Base-by-base conservation (phyloP, 1,140 invertebrate species). In the Aleiodes sp. region DNA sequence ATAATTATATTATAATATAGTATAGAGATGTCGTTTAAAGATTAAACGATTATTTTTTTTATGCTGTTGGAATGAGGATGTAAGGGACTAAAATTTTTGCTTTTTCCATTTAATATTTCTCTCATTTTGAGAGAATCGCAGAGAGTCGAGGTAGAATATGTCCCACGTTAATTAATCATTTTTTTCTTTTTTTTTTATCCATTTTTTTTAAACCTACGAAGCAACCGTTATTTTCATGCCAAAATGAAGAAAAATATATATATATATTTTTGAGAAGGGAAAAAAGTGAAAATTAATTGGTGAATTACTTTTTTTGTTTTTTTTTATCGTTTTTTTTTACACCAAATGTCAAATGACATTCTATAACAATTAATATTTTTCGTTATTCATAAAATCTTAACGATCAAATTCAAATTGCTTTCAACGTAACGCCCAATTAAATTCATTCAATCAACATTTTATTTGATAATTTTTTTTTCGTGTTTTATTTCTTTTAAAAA, bases 351-450 rank as follows among this genome's bases (percentile, higher is more conserved):
- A 35, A 66, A 62, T 71, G 68, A 75, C 76, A 81, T 79, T 82
- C 76, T n/a, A 82, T 82, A 82, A 84, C 82, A 78, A 78, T 80
- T 80, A 81, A 82, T 82, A 79, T 84, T 83, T 78, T 84, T 84
- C 76, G 80, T 78, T 81, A 83, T 84, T 79, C 78, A 86, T 86
- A 86, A 86, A 86, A 84, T 85, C 83, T 86, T 82, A 86, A 86
- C 84, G 79, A 85, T 86, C 83, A 86, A 86, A 86, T 86, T 85
- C 84, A 86, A 86, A 59, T 29, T 19, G n/a, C 83, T 83, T n/a
- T 76, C 78, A 86, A 86, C 82, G 81, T 81, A 83, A 83, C 74
- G 70, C 76, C 73, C 75, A 76, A 59, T 59, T 28, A 31, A 31
- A 59, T 67, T 68, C 39, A 59, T 39, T 33, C 39, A 4, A 35